Base-by-base conservation (phyloP, 2,113 vertebrate species). In the Catharus minimus region DNA sequence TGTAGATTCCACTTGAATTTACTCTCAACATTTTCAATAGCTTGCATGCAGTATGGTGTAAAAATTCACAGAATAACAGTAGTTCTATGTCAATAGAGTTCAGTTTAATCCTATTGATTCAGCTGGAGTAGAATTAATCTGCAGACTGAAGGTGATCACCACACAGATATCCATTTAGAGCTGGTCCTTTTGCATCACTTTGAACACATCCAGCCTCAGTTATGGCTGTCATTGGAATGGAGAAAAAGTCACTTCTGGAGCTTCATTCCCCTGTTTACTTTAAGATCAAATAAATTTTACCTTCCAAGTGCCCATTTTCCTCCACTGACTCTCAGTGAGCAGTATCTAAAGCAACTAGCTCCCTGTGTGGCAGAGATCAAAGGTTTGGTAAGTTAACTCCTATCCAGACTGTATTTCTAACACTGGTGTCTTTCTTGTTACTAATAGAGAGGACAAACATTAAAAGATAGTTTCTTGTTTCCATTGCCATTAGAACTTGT, bases 261-360 rank as follows among this genome's bases (percentile, higher is more conserved):
- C 36, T 90, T 89, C 71, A 64, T 81, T 90, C 23, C 32, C 30
- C 47, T 86, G 15, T 86, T 94, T 90, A 82, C 72, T n/a, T 80
- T 71, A 88, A 76, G 47, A 71, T 44, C 36, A 86, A 71, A 77
- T 80, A 86, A 83, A 83, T 81, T 73, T 80, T 92, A 38, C 46
- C n/a, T 93, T 47, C 28, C 33, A 83, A 57, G 27, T 71, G 65
- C 44, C 44, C 2, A 1, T 78, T 92, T 24, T 24, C 23, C 68
- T 88, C 50, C 52, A 47, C 0, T 90, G 36, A 56, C 68, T 90
- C 43, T 39, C 53, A 85, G 53, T 36, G 61, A 46, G 47, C 22
- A 58, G 8, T 69, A 14, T 50, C 7, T 77, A 62, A 93, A n/a
- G 30, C 72, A 93, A 13, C 24, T 33, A 46, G 43, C 30, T 69